Conservation (phyloP, 2,888 invertebrate genomes). For the Euproctis similis region DNA sequence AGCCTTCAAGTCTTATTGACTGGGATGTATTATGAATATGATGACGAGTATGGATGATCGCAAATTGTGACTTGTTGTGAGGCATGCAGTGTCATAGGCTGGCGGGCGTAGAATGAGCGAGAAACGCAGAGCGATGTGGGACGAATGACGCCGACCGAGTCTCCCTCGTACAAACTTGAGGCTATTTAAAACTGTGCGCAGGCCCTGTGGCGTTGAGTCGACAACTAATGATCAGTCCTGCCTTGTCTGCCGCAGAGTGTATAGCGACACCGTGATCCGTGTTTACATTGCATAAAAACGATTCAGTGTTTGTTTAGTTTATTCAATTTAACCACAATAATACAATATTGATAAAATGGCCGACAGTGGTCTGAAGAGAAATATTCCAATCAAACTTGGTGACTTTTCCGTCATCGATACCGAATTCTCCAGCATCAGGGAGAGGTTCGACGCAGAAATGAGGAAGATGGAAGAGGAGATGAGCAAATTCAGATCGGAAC, state of each 20-base stretch:
- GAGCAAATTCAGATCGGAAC: conserved; percentile 93
- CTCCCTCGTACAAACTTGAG: conserved; percentile 59
- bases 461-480: conserved; percentile 99
- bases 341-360: no score
- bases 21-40: no score
- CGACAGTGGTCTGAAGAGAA: conserved; percentile 88
- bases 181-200: conserved; percentile 77
- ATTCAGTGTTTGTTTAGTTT: conserved; percentile 73
- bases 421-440: conserved; percentile 96
- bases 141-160: conserved; percentile 60
- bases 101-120: conserved; percentile 68
- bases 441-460: conserved; percentile 97
- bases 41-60: conserved; percentile 22
- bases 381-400: conserved; percentile 94
- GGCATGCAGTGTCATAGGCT: no score
- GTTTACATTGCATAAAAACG: conserved; percentile 66
- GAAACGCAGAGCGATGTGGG: conserved; percentile 65
- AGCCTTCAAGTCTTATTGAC: no score
- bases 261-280: conserved; percentile 58
- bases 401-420: conserved; percentile 97
- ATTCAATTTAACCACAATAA: conserved; percentile 45
- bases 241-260: conserved; percentile 64
- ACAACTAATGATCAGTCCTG: conserved; percentile 72
- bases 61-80: conserved; percentile 9
- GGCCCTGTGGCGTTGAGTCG: conserved; percentile 72